Evolutionary conservation across 2,797 vertebrate genomes (phyloP).

Genomic region (Thripadectes ignobilis): DNA sequence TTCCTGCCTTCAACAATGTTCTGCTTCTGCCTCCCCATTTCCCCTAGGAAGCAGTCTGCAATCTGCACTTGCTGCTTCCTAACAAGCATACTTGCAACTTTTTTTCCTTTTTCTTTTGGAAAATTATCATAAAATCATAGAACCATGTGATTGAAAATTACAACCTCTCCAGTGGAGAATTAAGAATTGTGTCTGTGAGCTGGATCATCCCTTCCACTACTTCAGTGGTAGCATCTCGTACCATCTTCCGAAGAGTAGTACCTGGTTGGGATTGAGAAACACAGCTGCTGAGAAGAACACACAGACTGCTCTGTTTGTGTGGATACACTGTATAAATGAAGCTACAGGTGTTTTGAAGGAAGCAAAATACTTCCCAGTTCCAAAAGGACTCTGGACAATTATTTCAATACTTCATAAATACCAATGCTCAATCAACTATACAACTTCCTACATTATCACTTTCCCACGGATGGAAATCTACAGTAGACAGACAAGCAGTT

Average conservation of each 20-base stretch:
- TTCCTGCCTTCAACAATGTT: neutral
- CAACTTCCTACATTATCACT: neutral
- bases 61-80: neutral
- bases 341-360: neutral
- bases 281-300: neutral
- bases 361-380: neutral
- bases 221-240: conserved; percentile 82
- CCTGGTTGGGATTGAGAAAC: conserved; percentile 72
- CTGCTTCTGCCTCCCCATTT: neutral
- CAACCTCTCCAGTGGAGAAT: conserved; percentile 83
- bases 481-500: neutral
- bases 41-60: neutral
- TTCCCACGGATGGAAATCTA: neutral
- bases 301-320: neutral
- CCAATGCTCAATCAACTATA: neutral
- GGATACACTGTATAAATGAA: neutral
- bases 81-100: neutral
- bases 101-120: neutral
- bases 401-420: neutral
- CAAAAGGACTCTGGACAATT: neutral
- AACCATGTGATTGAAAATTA: neutral
- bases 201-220: conserved; percentile 86
- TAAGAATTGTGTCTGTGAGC: conserved; percentile 84
- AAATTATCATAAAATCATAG: neutral
- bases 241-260: conserved; percentile 81